Evolutionary conservation across 2,888 invertebrate genomes (phyloP).

Genomic region (Melinopterus prodromus): DNA sequence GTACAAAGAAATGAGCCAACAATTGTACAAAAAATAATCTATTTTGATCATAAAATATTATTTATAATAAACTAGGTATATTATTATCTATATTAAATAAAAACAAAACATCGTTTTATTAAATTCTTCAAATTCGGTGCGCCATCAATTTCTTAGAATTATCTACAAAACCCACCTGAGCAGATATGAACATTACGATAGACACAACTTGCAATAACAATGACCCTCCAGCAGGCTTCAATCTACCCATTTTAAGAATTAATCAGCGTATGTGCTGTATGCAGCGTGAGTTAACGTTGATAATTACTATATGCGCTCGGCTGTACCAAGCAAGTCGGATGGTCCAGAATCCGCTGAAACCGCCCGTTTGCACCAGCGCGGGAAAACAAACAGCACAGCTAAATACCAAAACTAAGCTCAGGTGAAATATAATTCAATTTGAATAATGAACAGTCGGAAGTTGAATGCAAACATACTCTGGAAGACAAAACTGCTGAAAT

Average conservation of each 20-base stretch:
- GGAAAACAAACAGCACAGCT: conserved; percentile 15
- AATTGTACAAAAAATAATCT: no score
- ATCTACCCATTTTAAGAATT: conserved; percentile 24
- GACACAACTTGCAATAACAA: conserved; percentile 21
- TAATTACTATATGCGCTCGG: not conserved
- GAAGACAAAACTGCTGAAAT: not conserved
- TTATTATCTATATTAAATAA: no score
- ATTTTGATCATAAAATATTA: no score
- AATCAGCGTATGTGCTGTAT: conserved; percentile 5
- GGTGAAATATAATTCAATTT: conserved; percentile 25
- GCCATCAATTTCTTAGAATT: no score
- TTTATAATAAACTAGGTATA: no score
- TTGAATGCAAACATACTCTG: not conserved
- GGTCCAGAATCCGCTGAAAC: not conserved
- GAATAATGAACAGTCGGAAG: conserved; percentile 17
- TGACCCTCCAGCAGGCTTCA: conserved; percentile 11
- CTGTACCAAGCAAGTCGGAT: not conserved
- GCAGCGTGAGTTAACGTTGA: not conserved
- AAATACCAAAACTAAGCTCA: conserved; percentile 18
- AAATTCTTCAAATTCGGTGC: no score
- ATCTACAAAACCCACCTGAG: no score
- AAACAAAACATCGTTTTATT: no score
- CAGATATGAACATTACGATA: not conserved
- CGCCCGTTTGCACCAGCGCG: not conserved
- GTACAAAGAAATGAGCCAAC: no score